These are phyloP conservation scores for Amphiura filiformis DNA, from an alignment of 35 echinoderm and acorn worm genomes.

Conservation along the genomic window DNA sequence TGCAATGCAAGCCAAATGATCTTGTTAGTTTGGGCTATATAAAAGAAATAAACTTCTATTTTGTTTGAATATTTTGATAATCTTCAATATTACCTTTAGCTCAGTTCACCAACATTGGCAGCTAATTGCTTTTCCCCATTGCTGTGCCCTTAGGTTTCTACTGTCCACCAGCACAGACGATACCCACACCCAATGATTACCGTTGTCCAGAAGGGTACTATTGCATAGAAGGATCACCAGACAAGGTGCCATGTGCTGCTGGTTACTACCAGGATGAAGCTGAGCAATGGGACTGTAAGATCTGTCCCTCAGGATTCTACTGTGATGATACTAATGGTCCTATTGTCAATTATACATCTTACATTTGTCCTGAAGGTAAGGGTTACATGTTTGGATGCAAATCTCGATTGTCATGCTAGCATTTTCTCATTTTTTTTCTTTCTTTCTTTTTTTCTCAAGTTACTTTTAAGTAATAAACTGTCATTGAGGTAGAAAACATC, in stretches of 20 bases:
- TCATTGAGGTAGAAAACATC: too few species aligned
- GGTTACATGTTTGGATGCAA: too few species aligned
- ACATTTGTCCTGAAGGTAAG: slow-evolving; percentile 88
- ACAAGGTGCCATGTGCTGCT: slow-evolving; percentile 70
- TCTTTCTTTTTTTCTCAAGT: too few species aligned
- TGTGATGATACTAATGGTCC: slow-evolving; percentile 86
- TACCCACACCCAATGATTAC: slow-evolving; percentile 78
- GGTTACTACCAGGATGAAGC: slow-evolving; percentile 89
- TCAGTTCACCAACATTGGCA: too few species aligned
- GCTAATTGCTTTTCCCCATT: not conserved
- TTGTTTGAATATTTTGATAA: too few species aligned
- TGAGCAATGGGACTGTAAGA: slow-evolving; percentile 79
- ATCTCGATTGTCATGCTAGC: too few species aligned
- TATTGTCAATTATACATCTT: slow-evolving; percentile 83
- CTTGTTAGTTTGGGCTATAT: too few species aligned
- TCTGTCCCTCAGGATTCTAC: slow-evolving; percentile 88
- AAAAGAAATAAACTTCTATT: too few species aligned
- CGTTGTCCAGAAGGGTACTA: slow-evolving; percentile 82
- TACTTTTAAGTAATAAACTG: too few species aligned
- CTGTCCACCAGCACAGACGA: slow-evolving; percentile 69
- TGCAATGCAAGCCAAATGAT: too few species aligned
- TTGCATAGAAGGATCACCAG: slow-evolving; percentile 58
- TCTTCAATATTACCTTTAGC: too few species aligned
- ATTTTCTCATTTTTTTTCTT: too few species aligned
- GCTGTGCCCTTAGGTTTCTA: slow-evolving; percentile 89